Evolutionary conservation across 2,888 invertebrate species (phyloP), one percentile per base, ranked within the genome.

Genomic region (Cyclophora albipunctata): DNA sequence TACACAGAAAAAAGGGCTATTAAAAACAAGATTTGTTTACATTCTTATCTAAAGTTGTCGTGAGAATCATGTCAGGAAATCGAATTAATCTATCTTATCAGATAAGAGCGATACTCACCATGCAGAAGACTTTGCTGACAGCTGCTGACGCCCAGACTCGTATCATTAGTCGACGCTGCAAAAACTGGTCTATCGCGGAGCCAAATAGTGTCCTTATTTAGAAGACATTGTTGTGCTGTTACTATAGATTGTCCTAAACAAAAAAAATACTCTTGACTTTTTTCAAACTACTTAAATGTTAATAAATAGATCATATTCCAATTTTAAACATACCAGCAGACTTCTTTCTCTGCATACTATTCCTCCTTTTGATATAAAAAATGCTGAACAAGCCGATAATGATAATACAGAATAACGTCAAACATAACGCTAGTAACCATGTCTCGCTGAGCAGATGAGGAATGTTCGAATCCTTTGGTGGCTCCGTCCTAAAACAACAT

Each of bases 141-240:
- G 62, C 78, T 85, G 68, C 73, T 75, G 37, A 84, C 76, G 51
- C 86, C 85, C 54, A 84, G 63, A 58, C 73, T 71, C 44, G 75
- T 69, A 59, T 87, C 85, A 48, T 73, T 78, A 1, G 37, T 37
- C 5, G 83, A 78, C 34, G 85, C 69, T 37, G 82, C 80, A 61
- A 86, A 87, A 53, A 84, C 79, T 40, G 87, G 85, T 57, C 86
- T 74, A 48, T 88, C 87, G 60, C 87, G 75, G 48, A 88, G 70
- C 87, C 87, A 88, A 66, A 88, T 86, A 55, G 87, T 87, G 67
- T 88, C 87, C 74, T 88, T 88, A 79, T 88, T 87, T 75, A 88
- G 79, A 71, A 88, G 69, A 70, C 87, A 87, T 66, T 86, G 87
- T 64, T 87, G 87, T 48, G 87, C 87, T 58, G 86, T 86, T 56